These are phyloP conservation scores for Sceloporus tristichus DNA, from an alignment of 2,113 vertebrate genomes.

Conservation along the genomic window DNA sequence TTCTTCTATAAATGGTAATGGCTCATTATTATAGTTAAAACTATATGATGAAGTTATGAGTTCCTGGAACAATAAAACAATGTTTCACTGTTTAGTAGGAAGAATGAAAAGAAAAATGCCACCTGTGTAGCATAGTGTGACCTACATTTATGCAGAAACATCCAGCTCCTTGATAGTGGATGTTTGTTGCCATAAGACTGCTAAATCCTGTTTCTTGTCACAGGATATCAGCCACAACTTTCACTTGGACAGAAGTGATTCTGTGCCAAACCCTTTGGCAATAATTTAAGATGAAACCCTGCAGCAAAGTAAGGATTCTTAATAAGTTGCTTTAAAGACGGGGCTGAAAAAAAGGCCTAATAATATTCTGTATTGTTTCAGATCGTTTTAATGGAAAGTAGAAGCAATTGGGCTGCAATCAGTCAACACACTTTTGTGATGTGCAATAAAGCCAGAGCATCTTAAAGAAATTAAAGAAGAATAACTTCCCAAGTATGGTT, in stretches of 20 bases:
- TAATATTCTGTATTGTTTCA: background rate
- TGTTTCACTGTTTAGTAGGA: fast-evolving
- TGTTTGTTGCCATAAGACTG: conserved; percentile 58
- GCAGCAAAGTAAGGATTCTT: conserved; percentile 11
- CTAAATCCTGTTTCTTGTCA: conserved; percentile 50
- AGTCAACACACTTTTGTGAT: background rate
- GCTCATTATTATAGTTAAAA: background rate
- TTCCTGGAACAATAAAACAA: fast-evolving
- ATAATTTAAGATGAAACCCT: conserved; percentile 34
- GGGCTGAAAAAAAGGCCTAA: background rate
- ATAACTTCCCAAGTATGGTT: conserved; percentile 12
- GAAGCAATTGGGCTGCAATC: conserved; percentile 25
- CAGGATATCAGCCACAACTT: conserved; percentile 41
- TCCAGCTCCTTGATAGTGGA: background rate
- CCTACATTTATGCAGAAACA: background rate
- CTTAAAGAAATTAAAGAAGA: conserved; percentile 19
- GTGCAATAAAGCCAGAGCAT: background rate
- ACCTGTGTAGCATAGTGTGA: conserved; percentile 12
- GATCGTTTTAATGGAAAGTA: conserved; percentile 33
- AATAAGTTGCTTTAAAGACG: background rate
- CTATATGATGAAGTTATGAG: background rate
- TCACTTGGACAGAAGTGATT: conserved; percentile 33
- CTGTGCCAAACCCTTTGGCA: background rate
- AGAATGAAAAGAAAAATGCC: background rate
- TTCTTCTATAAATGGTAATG: background rate